Evolutionary conservation across 2,113 vertebrate species (phyloP).

Genomic region (Edolisoma coerulescens): DNA sequence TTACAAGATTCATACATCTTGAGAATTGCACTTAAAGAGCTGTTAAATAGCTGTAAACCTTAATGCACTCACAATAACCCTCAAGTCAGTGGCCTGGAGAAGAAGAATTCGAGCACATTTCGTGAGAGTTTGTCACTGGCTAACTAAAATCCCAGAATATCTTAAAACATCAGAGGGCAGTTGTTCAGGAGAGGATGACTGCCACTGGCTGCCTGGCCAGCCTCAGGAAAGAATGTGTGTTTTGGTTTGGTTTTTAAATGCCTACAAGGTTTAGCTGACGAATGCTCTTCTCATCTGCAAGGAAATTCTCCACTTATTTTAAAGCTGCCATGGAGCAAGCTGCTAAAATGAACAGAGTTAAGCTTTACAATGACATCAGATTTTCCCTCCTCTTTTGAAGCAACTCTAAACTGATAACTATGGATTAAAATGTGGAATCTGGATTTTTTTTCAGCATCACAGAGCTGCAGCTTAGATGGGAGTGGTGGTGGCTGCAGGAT

Average conservation of each 20-base stretch:
- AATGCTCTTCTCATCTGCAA: not conserved
- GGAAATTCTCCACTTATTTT: not conserved
- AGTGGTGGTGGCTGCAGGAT: not conserved
- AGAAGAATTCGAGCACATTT: not conserved
- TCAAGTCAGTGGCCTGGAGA: not conserved
- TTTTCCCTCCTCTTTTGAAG: not conserved
- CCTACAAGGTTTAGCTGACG: not conserved
- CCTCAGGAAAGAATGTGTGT: not conserved
- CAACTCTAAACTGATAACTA: not conserved
- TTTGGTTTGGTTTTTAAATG: conserved; percentile 37
- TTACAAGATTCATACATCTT: not conserved
- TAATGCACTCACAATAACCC: not conserved
- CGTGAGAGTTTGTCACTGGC: not conserved
- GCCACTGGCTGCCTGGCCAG: conserved; percentile 1
- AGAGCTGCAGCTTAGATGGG: not conserved
- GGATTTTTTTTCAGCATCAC: not conserved
- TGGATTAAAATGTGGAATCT: conserved; percentile 36
- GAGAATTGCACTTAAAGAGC: not conserved
- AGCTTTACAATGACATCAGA: not conserved
- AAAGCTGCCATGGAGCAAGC: not conserved
- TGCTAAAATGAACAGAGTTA: not conserved
- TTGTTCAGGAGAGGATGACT: conserved; percentile 44
- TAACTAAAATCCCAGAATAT: not conserved
- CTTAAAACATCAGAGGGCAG: conserved; percentile 34
- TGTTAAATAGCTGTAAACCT: not conserved